Evolutionary conservation across 2,888 invertebrate genomes (phyloP).

Genomic region (Papilio elwesi): DNA sequence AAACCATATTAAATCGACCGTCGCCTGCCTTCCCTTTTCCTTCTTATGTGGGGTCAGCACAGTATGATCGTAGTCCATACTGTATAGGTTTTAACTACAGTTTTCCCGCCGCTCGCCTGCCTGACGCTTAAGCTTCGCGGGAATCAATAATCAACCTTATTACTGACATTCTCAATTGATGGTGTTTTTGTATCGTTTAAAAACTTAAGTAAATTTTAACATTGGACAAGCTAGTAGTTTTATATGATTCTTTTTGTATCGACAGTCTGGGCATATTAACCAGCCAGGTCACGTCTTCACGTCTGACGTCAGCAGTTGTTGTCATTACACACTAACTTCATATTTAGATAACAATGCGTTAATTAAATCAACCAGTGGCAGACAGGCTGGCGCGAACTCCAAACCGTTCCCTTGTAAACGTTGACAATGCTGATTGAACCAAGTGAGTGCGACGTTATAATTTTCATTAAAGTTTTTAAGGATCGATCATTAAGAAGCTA

Average conservation of each 20-base stretch:
- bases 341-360: conserved; percentile 39
- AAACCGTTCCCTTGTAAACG: neutral
- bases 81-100: too few relatives aligned
- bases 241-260: neutral
- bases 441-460: neutral
- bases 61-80: too few relatives aligned
- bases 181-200: too few relatives aligned
- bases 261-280: neutral
- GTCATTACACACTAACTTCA: conserved; percentile 25
- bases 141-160: too few relatives aligned
- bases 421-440: conserved; percentile 20
- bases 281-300: conserved; percentile 24
- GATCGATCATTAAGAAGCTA: too few relatives aligned
- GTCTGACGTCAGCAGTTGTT: conserved; percentile 36
- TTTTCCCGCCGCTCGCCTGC: too few relatives aligned
- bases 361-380: conserved; percentile 31
- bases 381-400: conserved; percentile 29
- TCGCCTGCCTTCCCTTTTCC: too few relatives aligned
- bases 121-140: too few relatives aligned
- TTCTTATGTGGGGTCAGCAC: too few relatives aligned
- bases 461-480: neutral
- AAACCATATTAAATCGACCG: too few relatives aligned
- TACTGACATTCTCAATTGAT: too few relatives aligned
- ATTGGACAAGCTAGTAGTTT: neutral
- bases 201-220: neutral